Conservation (phyloP, 2,797 vertebrate genomes). For the Peromyscus nudipes region DNA sequence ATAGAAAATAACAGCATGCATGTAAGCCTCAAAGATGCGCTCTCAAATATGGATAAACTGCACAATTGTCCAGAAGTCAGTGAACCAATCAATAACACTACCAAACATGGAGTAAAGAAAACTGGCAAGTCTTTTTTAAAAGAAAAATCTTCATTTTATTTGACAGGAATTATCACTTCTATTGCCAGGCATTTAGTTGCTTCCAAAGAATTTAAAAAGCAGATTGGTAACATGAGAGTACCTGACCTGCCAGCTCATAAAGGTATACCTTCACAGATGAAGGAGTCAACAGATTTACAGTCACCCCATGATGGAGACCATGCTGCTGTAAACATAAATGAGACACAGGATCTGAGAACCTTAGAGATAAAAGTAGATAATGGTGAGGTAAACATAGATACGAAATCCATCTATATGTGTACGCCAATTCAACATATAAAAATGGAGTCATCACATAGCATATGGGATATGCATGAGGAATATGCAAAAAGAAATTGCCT, state of each 20-base stretch:
- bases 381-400: neutral
- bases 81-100: neutral
- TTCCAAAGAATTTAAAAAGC: conserved; percentile 19
- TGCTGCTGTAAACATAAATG: neutral
- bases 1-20: neutral
- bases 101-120: neutral
- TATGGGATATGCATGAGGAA: neutral
- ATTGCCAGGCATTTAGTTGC: neutral
- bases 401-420: neutral
- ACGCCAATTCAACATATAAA: neutral
- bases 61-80: neutral
- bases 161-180: neutral
- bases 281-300: neutral
- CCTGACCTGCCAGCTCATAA: neutral
- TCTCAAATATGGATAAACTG: neutral
- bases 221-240: neutral
- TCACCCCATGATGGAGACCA: neutral
- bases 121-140: neutral
- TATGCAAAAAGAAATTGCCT: neutral
- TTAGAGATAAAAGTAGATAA: neutral
- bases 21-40: neutral
- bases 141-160: neutral
- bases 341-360: neutral
- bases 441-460: neutral
- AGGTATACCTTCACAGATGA: neutral